Base-by-base conservation (phyloP, 2,888 invertebrate species). In the Lochmaea crataegi region DNA sequence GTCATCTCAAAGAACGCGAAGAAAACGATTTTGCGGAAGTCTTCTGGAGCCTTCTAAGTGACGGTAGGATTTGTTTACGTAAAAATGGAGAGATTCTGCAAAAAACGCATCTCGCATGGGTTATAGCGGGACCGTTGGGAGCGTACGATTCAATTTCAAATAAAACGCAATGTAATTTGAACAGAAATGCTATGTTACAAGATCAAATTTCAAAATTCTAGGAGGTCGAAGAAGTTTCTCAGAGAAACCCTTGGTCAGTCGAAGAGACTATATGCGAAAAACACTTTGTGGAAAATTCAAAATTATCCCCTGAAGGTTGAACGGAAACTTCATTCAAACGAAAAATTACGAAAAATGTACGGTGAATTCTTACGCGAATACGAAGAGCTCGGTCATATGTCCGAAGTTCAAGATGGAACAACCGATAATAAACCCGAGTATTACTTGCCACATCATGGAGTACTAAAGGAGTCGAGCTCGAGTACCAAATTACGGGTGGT, bases 121-220 rank as follows among this genome's bases (percentile, higher is more conserved):
- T 74, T 14, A 57, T 72, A 22, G 71, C 64, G 4, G 72, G 74
- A n/a, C 41, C 41, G 41, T 10, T 41, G 41, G 6, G 41, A 2
- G 4, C 51, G 5, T 41, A 16, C 32, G 7, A 60, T n/a, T 38
- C 38, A 16, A 3, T 10, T 6, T 38, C 9, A 22, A 58, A n/a
- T 2, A 26, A 32, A 58, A 58, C n/a, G 6, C 26, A 42, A 61
- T n/a, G n/a, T n/a, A n/a, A n/a, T n/a, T n/a, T n/a, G n/a, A n/a
- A n/a, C n/a, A n/a, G n/a, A n/a, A n/a, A n/a, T 61, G 38, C 42
- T 10, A 41, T 14, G 41, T 61, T 73, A n/a, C 63, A 71, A 12
- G 41, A 74, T 12, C 69, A 72, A 65, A 57, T 74, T 14, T 18
- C 58, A n/a, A 71, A 65, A 38, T 76, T 76, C 64, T 76, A 71